These are phyloP conservation scores for Myoxocephalus aenaeus DNA, from an alignment of 2,797 vertebrate genomes.

Conservation along the genomic window DNA sequence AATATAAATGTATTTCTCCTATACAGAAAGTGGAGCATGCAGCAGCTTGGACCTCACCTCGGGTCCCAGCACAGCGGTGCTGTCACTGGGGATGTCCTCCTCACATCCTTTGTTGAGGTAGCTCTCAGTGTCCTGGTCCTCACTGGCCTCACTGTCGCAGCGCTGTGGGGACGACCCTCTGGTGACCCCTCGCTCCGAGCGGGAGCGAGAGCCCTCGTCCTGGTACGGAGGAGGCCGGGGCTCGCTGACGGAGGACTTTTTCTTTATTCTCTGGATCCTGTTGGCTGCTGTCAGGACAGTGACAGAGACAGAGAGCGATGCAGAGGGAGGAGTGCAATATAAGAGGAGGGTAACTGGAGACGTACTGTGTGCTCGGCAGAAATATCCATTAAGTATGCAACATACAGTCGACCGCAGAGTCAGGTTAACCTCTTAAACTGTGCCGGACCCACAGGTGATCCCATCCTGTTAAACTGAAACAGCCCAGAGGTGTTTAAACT, in stretches of 20 bases:
- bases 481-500: background rate
- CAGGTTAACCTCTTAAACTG: conserved; percentile 28
- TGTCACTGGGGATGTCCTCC: conserved; percentile 96
- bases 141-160: conserved; percentile 87
- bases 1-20: background rate
- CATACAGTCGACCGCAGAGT: conserved; percentile 7
- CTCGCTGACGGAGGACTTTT: conserved; percentile 88
- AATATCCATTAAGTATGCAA: conserved; percentile 11
- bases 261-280: conserved; percentile 93
- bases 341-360: conserved; percentile 27
- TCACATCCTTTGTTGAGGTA: conserved; percentile 94
- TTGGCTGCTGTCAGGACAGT: conserved; percentile 77
- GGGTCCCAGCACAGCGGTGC: conserved; percentile 93
- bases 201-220: conserved; percentile 85
- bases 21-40: background rate
- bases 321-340: conserved; percentile 32
- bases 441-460: background rate
- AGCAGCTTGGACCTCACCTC: conserved; percentile 82
- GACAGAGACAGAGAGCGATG: conserved; percentile 23
- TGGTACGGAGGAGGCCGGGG: conserved; percentile 93
- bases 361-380: background rate
- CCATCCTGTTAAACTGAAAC: background rate
- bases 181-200: conserved; percentile 84
- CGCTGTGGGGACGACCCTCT: conserved; percentile 83
- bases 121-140: conserved; percentile 92